phyloP scores from a whole-genome alignment of 1,140 invertebrate species.

The Camponotus floridanus region DNA sequence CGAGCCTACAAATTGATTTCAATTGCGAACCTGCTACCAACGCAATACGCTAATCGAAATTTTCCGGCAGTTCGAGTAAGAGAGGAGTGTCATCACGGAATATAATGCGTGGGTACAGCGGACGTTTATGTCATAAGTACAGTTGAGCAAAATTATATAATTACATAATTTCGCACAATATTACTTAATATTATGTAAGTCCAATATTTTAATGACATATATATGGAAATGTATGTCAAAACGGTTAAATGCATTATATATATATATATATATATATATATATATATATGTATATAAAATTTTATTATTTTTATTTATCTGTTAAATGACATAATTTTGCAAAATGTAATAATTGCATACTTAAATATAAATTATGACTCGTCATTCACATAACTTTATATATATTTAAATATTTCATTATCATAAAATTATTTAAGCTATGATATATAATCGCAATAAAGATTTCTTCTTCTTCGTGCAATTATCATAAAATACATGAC shows the following conservation, averaged over 20 bases:
- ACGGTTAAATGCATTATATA: neutral
- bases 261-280: too few species aligned
- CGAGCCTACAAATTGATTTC: slow-evolving; percentile 34
- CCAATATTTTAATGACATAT: neutral
- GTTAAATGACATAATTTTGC: neutral
- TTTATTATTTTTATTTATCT: neutral
- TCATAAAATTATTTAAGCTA: slow-evolving; percentile 5
- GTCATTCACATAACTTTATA: too few species aligned
- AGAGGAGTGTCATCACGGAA: slow-evolving; percentile 27
- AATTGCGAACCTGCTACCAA: slow-evolving; percentile 42
- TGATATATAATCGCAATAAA: neutral
- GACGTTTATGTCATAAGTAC: slow-evolving; percentile 37
- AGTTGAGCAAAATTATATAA: slow-evolving; percentile 46
- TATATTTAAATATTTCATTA: neutral
- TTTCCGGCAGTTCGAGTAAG: slow-evolving; percentile 41
- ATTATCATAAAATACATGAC: slow-evolving; percentile 7
- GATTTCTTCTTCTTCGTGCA: neutral
- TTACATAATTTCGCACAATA: slow-evolving; percentile 50
- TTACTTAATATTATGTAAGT: slow-evolving; percentile 26
- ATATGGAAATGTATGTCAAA: neutral
- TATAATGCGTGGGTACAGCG: slow-evolving; percentile 46
- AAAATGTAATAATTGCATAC: neutral
- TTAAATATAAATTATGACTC: neutral
- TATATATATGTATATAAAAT: too few species aligned
- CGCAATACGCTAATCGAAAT: slow-evolving; percentile 61